Base-by-base conservation (phyloP, 2,113 vertebrate species). In the Centrocercus urophasianus region DNA sequence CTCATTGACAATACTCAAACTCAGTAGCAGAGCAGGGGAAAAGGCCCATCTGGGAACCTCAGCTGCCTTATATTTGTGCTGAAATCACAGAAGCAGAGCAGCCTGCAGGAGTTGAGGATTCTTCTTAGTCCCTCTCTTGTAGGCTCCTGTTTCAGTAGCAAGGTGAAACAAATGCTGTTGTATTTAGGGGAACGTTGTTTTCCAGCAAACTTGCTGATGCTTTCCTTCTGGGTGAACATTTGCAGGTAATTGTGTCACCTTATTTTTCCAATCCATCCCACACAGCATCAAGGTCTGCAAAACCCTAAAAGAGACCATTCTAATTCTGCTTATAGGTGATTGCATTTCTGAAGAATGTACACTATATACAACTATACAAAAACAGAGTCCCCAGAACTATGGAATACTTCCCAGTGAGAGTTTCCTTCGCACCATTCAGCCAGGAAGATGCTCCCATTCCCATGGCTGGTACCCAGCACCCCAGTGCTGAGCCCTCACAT, bases 401-500 rank as follows among this genome's bases (percentile, higher is more conserved):
- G 61, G 73, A 84, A 59, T 76, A 28, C 10, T 61, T 89, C 18
- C 28, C 45, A 67, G 20, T 40, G 25, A 36, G 32, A 60, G 32
- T 84, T 50, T 63, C 86, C 7, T n/a, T 61, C 63, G 21, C 72
- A n/a, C 42, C 6, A 2, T 70, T 79, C 64, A 64, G 56, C 11
- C 15, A 38, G 43, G 38, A 75, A 56, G 86, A 64, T 0, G 0
- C 32, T 67, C 19, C 40, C 16, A 13, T 27, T 28, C 32, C 34
- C 27, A 11, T 0, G 1, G 25, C 24, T 60, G 25, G 24, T 84
- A 48, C 36, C 69, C 40, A 28, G 28, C 13, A 64, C 13, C 14
- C 59, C 18, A 1, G 4, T 30, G 57, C 25, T 0, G 1, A 19
- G 6, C 52, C 64, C 38, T 57, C 1, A 4, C 5, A 10, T 1